These are phyloP conservation scores for Epinephelus cyanopodus DNA, from an alignment of 2,113 vertebrate genomes.

Conservation along the genomic window DNA sequence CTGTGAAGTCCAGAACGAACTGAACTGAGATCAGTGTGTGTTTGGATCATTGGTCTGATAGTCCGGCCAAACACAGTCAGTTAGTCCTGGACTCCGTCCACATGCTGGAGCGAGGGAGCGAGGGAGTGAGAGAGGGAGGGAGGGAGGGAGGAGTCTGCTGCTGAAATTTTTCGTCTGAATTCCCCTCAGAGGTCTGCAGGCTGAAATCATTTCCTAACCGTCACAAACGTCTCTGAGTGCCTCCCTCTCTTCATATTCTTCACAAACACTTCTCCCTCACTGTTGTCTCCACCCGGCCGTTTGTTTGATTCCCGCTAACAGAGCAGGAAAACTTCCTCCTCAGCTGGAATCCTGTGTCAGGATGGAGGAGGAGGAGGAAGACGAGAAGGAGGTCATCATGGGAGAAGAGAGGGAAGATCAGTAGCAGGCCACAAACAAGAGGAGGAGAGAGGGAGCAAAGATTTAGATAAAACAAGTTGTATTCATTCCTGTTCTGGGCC, in stretches of 20 bases:
- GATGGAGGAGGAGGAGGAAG: background rate
- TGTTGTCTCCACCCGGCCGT: background rate
- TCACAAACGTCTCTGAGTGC: background rate
- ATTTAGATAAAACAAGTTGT: too few species aligned
- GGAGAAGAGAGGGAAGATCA: too few species aligned
- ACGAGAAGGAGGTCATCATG: too few species aligned
- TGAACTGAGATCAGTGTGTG: background rate
- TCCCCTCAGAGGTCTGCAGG: background rate
- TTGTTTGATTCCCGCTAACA: constrained; percentile 1
- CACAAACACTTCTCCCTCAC: background rate
- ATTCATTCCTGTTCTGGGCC: too few species aligned
- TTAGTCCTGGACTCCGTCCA: too few species aligned
- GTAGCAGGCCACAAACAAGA: too few species aligned
- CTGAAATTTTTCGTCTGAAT: background rate
- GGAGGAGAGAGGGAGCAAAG: too few species aligned
- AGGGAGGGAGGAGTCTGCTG: too few species aligned
- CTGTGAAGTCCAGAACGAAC: background rate
- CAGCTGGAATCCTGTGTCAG: background rate
- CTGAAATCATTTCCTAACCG: constrained; percentile 21
- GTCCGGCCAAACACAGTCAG: too few species aligned
- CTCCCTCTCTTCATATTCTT: too few species aligned
- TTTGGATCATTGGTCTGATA: background rate
- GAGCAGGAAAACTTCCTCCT: background rate
- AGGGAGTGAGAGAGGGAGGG: too few species aligned
- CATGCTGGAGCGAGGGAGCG: background rate